These are phyloP conservation scores for Medauroidea extradentata DNA, from an alignment of 1,140 invertebrate genomes.

Conservation along the genomic window DNA sequence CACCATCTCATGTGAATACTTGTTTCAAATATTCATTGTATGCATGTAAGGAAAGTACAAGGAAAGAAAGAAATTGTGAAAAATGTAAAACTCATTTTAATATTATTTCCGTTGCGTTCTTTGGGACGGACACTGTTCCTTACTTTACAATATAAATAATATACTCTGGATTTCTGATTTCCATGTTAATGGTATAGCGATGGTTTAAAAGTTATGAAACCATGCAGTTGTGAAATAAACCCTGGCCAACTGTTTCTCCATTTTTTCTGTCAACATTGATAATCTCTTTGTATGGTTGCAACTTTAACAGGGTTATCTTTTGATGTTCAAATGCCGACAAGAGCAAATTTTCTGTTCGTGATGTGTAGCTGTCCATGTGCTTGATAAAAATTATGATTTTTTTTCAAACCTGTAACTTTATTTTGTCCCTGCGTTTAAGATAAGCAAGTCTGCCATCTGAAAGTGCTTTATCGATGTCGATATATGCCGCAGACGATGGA, in stretches of 20 bases:
- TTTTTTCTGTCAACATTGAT: conserved; percentile 23
- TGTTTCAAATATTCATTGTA: no score
- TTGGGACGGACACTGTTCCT: no score
- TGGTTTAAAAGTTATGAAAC: conserved; percentile 37
- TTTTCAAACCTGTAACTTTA: conserved; percentile 23
- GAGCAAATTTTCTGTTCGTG: conserved; percentile 9
- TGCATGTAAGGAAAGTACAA: no score
- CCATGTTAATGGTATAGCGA: conserved; percentile 24
- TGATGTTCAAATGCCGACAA: conserved; percentile 23
- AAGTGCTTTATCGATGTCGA: conserved; percentile 20
- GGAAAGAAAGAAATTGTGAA: no score
- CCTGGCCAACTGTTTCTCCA: conserved; percentile 18
- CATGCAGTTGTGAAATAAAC: conserved; percentile 34
- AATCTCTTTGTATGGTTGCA: conserved; percentile 18
- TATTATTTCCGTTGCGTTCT: no score
- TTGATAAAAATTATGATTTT: conserved; percentile 39
- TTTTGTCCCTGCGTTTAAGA: not conserved
- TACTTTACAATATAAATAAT: conserved; percentile 12
- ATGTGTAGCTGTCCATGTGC: conserved; percentile 28
- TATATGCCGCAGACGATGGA: conserved; percentile 24
- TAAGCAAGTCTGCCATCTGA: no score
- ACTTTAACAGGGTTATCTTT: conserved; percentile 10
- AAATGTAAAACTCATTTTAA: no score
- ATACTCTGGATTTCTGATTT: conserved; percentile 28
- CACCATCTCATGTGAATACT: no score